Evolutionary conservation across 2,797 vertebrate genomes (phyloP).

Genomic region (Pterois miles): DNA sequence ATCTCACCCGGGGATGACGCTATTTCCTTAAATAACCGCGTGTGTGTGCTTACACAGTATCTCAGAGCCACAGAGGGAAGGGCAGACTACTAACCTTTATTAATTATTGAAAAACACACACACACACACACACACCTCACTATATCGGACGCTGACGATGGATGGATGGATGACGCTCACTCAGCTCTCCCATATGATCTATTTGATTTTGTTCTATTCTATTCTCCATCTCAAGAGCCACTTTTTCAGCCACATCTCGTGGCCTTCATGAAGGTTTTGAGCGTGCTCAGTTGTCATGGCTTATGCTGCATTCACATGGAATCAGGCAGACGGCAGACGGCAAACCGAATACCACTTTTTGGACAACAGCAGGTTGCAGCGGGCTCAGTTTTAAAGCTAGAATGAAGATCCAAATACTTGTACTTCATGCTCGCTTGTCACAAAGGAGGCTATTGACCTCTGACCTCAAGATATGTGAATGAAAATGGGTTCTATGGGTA

Average conservation of each 20-base stretch:
- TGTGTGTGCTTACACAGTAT: constrained; percentile 24
- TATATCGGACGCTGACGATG: constrained; percentile 51
- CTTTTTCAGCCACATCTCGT: neutral
- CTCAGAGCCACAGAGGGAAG: constrained; percentile 60
- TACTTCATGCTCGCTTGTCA: no score
- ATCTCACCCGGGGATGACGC: constrained; percentile 85
- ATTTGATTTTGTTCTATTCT: neutral
- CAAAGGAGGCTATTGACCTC: no score
- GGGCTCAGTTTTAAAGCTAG: no score
- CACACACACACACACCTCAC: constrained; percentile 44
- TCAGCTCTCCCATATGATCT: constrained; percentile 6
- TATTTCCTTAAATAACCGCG: constrained; percentile 88
- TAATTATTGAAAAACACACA: constrained; percentile 88
- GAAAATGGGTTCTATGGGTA: no score
- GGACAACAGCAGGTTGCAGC: no score
- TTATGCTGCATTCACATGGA: no score
- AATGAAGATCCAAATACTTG: no score
- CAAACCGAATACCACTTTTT: neutral
- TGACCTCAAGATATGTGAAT: no score
- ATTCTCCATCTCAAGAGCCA: neutral
- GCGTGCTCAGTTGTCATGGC: neutral
- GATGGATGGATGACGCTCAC: constrained; percentile 58
- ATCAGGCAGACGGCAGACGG: fast-evolving
- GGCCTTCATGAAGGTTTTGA: neutral
- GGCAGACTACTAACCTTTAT: constrained; percentile 87